phyloP scores from a whole-genome alignment of 2,888 invertebrate genomes.

The Volucella inanis region DNA sequence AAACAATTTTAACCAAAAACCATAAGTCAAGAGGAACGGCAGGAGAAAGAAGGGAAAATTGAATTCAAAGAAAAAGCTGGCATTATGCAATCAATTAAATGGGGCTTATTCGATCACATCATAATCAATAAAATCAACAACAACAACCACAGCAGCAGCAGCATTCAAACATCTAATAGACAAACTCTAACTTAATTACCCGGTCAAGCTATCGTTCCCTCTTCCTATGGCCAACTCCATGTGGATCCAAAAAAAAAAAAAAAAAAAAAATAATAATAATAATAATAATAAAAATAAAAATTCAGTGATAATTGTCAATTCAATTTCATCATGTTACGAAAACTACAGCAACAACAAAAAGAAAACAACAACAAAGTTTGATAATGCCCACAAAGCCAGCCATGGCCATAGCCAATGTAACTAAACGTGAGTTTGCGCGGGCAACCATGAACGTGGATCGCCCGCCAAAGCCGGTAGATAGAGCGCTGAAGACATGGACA shows the following conservation, averaged over 20 bases:
- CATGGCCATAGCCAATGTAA: conserved; percentile 73
- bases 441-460: conserved; percentile 7
- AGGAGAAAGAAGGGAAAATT: background rate
- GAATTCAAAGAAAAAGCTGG: background rate
- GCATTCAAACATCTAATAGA: conserved; percentile 34
- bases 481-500: conserved; percentile 4
- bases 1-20: too few species aligned
- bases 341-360: conserved; percentile 32
- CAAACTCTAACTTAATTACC: conserved; percentile 46
- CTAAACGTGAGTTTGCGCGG: conserved; percentile 55
- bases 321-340: conserved; percentile 70
- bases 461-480: conserved; percentile 33
- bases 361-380: conserved; percentile 39
- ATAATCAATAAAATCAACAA: conserved; percentile 10
- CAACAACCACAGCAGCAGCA: background rate
- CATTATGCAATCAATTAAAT: conserved; percentile 65
- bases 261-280: too few species aligned
- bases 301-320: conserved; percentile 52
- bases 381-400: conserved; percentile 54
- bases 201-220: conserved; percentile 39
- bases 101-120: conserved; percentile 38
- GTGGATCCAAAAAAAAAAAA: conserved; percentile 17
- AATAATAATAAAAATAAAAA: too few species aligned
- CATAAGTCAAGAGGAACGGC: background rate
- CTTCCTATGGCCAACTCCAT: conserved; percentile 1